Percentiles rank a stretch among this genome's conserved stretches.
These are phyloP conservation scores for Meteorus sp. DNA, from an alignment of 1,140 invertebrate species.

Conservation along the genomic window DNA sequence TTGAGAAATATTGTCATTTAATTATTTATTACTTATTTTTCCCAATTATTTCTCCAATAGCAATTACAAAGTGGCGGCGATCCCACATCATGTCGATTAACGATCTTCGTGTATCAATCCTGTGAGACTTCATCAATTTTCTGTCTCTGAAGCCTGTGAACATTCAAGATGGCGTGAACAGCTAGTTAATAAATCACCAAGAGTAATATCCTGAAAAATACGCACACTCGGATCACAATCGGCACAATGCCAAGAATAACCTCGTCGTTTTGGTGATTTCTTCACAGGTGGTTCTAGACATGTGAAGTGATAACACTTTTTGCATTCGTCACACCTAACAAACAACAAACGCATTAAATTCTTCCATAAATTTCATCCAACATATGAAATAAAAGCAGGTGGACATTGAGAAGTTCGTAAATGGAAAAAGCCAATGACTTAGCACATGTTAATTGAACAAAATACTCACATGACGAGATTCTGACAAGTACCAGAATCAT, in stretches of 20 bases:
- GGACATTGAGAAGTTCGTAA: no score
- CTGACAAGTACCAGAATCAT: conserved; percentile 61
- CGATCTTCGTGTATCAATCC: neutral
- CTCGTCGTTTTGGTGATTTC: conserved; percentile 89
- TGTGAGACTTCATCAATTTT: conserved; percentile 42
- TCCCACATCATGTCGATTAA: no score
- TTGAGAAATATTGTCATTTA: no score
- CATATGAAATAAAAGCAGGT: no score
- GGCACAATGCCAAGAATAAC: conserved; percentile 94
- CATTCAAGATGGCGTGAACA: no score
- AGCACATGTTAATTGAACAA: conserved; percentile 16
- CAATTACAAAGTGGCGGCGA: no score
- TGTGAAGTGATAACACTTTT: conserved; percentile 86
- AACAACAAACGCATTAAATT: conserved; percentile 18
- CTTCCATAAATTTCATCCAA: no score
- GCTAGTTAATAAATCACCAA: no score
- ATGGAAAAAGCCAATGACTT: no score
- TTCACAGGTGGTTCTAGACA: conserved; percentile 91
- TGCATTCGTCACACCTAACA: conserved; percentile 89
- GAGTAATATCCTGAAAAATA: no score
- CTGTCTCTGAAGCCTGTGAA: conserved; percentile 54
- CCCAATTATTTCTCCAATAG: no score
- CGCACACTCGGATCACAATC: conserved; percentile 90
- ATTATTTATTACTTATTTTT: no score
- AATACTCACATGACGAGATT: conserved; percentile 71